Evolutionary conservation across 2,888 invertebrate species (phyloP), one percentile per base, ranked within the genome.

Genomic region (Zonitis immaculata): DNA sequence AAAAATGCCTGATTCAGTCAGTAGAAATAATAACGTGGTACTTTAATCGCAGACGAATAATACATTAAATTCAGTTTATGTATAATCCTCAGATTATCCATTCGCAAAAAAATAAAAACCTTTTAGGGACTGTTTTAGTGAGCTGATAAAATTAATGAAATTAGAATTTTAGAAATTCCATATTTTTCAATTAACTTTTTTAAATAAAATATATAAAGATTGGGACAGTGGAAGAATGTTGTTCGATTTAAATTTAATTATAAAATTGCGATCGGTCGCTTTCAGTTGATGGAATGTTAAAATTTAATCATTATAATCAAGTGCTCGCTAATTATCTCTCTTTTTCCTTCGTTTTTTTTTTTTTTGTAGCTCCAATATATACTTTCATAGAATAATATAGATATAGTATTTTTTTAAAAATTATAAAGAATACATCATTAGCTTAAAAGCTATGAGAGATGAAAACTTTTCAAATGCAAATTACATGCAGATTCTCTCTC

Each of bases 341-440:
- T 8, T 16, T 1, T 18, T 9, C 7, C 14, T 11, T 2, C 3
- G n/a, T 4, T n/a, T 14, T 22, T 2, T n/a, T 9, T 11, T 7
- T 39, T 16, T 8, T 18, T 39, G 8, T 7, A 39, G n/a, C n/a
- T 39, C 39, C 8, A 39, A 39, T 39, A 14, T 6, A 16, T 39
- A n/a, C 39, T n/a, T n/a, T 9, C 1, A 16, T 16, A n/a, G n/a
- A 2, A 22, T 5, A 22, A 3, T 22, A 3, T 22, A 22, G 5
- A 22, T 5, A 22, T 5, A 5, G 3, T 22, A 22, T 22, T 22
- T 5, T 42, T 51, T 49, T 48, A 49, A 54, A 54, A 57, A 57
- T 57, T 56, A 58, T 47, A 48, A 47, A 49, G 56, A 60, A 60
- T 60, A 60, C 54, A 53, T 56, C 58, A 60, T 60, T 60, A 58